Percentiles rank a stretch among this genome's conserved stretches.
phyloP scores from a whole-genome alignment of 2,888 invertebrate species.

The Drosophila antonietae region DNA sequence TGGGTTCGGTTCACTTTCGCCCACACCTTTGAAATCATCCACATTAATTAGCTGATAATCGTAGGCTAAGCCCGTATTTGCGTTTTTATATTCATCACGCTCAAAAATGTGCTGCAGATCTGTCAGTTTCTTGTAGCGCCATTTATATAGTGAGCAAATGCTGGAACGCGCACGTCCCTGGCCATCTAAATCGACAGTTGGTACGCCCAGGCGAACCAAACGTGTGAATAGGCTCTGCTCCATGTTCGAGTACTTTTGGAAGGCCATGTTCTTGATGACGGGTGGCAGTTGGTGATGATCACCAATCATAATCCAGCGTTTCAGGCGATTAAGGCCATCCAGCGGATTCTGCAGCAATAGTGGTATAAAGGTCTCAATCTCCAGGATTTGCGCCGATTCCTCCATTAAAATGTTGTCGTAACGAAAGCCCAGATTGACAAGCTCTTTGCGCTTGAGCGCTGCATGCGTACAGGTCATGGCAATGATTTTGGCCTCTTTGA shows the following conservation, averaged over 20 bases:
- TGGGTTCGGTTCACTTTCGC: constrained; percentile 98
- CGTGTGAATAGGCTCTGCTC: constrained; percentile 99
- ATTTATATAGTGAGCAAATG: constrained; percentile 97
- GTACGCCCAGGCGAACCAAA: constrained; percentile 97
- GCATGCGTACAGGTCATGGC: constrained; percentile 99
- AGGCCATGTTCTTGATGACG: constrained; percentile 99
- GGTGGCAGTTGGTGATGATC: constrained; percentile 99
- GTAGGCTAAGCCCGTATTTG: constrained; percentile 96
- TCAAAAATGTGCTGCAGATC: constrained; percentile 95
- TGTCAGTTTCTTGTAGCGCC: constrained; percentile 98
- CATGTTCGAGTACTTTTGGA: constrained; percentile 99
- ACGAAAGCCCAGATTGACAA: constrained; percentile 97
- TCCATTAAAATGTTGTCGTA: constrained; percentile 99
- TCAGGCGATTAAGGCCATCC: constrained; percentile 97
- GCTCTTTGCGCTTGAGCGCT: constrained; percentile 97
- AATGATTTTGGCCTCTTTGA: constrained; percentile 99
- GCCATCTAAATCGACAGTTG: constrained; percentile 98
- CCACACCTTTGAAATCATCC: constrained; percentile 97
- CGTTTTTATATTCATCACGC: constrained; percentile 93
- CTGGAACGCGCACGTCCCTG: constrained; percentile 98
- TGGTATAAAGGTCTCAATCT: constrained; percentile 99
- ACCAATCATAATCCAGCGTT: constrained; percentile 99
- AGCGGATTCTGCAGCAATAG: constrained; percentile 98
- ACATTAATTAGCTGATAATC: constrained; percentile 99
- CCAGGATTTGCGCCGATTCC: constrained; percentile 99